Evolutionary conservation across 2,888 invertebrate genomes (phyloP).

Genomic region (Catocala sponsa): DNA sequence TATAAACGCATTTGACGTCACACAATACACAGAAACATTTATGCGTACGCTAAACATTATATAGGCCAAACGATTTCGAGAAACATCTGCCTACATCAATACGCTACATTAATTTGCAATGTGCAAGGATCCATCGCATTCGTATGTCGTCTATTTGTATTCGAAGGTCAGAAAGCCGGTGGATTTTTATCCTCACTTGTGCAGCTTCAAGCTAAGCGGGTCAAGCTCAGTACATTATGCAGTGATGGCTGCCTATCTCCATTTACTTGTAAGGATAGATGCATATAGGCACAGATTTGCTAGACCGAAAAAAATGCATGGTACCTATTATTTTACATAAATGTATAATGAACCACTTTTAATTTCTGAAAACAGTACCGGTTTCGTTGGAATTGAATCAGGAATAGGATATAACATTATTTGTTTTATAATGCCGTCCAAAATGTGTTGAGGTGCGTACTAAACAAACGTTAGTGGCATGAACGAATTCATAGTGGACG

Average conservation of each 20-base stretch:
- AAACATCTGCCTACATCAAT: conserved; percentile 5
- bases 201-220: conserved; percentile 63
- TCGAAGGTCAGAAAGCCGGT: conserved; percentile 56
- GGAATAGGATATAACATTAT: not conserved
- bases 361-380: not conserved
- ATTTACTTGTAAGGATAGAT: conserved; percentile 20
- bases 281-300: conserved; percentile 15
- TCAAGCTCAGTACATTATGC: conserved; percentile 58
- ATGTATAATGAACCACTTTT: no score
- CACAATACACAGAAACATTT: conserved; percentile 1
- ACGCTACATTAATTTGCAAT: conserved; percentile 10
- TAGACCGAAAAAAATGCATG: no score
- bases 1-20: not conserved
- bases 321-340: no score
- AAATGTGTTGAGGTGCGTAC: not conserved
- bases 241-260: conserved; percentile 31
- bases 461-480: conserved; percentile 9
- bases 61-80: conserved; percentile 7
- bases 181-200: conserved; percentile 55
- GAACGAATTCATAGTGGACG: no score
- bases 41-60: conserved; percentile 2
- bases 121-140: conserved; percentile 17
- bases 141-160: conserved; percentile 35
- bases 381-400: not conserved
- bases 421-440: not conserved